phyloP scores from a whole-genome alignment of 2,113 vertebrate genomes.

The Addax nasomaculatus region DNA sequence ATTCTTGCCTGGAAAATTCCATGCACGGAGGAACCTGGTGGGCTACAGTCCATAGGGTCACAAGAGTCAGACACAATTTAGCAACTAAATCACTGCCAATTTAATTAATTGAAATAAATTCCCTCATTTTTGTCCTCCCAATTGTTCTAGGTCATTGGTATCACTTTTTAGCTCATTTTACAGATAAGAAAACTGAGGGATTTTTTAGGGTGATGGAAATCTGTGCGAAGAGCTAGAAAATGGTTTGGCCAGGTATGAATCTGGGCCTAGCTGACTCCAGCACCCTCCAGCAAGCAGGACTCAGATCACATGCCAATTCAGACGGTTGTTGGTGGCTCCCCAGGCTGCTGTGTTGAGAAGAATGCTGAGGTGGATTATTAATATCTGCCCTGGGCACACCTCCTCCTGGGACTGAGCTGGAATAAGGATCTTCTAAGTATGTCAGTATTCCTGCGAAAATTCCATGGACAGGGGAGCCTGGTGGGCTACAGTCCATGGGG shows the following conservation, averaged over 20 bases:
- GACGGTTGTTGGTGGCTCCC: background rate
- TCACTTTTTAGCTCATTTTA: background rate
- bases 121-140: background rate
- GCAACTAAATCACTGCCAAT: background rate
- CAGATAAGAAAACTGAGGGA: background rate
- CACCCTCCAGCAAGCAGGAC: background rate
- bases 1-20: background rate
- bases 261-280: background rate
- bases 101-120: background rate
- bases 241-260: background rate
- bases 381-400: background rate
- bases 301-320: background rate
- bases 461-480: background rate
- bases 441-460: background rate
- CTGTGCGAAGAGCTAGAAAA: background rate
- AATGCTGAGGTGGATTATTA: background rate
- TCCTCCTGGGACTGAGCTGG: background rate
- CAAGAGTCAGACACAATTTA: background rate
- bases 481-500: background rate
- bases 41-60: background rate
- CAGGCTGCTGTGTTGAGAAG: background rate
- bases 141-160: background rate
- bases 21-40: background rate
- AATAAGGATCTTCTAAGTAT: background rate
- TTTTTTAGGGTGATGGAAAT: background rate